phyloP scores from a whole-genome alignment of 2,797 vertebrate species.

The Triplophysa yarkandensis region DNA sequence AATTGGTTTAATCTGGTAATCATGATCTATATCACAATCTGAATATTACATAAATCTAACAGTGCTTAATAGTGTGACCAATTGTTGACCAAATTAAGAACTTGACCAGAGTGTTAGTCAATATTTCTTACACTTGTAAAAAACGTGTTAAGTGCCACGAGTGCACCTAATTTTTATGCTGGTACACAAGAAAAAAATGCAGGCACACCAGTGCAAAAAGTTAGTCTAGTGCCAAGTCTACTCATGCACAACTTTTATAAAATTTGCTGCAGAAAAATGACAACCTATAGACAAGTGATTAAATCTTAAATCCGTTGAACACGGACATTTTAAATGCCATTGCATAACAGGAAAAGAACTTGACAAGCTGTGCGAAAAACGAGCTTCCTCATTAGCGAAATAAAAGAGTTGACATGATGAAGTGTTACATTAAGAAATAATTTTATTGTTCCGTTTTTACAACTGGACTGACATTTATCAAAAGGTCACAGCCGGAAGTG shows the following conservation, averaged over 20 bases:
- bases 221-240: too few relatives aligned
- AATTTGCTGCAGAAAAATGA: not conserved
- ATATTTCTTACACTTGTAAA: too few relatives aligned
- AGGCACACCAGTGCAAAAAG: too few relatives aligned
- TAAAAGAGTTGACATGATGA: constrained; percentile 41
- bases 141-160: too few relatives aligned
- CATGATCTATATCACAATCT: not conserved
- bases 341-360: constrained; percentile 34
- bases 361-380: constrained; percentile 30
- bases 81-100: too few relatives aligned
- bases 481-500: constrained; percentile 43
- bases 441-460: constrained; percentile 47
- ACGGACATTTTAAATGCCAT: constrained; percentile 41
- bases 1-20: too few relatives aligned
- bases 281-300: constrained; percentile 39
- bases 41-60: constrained; percentile 1
- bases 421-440: constrained; percentile 40
- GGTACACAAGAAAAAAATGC: too few relatives aligned
- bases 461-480: constrained; percentile 47
- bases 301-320: constrained; percentile 41
- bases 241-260: constrained; percentile 24
- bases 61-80: too few relatives aligned
- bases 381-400: constrained; percentile 36
- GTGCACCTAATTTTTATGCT: too few relatives aligned
- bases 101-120: too few relatives aligned